A percentile compares a stretch with the other conserved stretches of the same genome.
Conservation (phyloP, 1,140 invertebrate species). For the Drosophila mauritiana region DNA sequence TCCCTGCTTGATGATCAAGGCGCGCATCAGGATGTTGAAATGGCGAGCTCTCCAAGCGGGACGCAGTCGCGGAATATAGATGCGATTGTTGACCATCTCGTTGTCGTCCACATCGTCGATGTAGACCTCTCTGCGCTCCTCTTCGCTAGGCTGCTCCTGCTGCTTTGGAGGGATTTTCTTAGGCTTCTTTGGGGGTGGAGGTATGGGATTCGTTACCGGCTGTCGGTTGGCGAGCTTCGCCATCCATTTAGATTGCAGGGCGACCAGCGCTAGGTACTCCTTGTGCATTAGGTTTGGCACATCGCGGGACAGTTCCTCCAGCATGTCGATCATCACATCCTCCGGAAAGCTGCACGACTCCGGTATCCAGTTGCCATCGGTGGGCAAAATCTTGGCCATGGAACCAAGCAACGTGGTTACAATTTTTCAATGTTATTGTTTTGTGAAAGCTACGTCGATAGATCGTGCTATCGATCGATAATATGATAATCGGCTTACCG, state of each 20-base stretch:
- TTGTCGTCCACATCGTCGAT: not conserved
- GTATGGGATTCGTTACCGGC: not conserved
- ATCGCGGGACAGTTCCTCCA: not conserved
- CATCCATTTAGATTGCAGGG: not conserved
- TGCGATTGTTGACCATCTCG: not conserved
- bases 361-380: not conserved
- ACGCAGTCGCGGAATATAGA: not conserved
- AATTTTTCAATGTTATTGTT: not conserved
- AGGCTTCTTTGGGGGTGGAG: not conserved
- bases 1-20: not conserved
- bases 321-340: not conserved
- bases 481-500: not conserved
- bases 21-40: constrained; percentile 3
- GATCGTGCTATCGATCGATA: not conserved
- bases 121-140: not conserved
- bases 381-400: not conserved
- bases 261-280: not conserved
- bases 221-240: not conserved
- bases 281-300: not conserved
- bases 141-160: not conserved
- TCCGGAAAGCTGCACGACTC: not conserved
- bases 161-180: not conserved
- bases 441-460: not conserved
- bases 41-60: not conserved
- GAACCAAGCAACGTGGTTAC: no score